Percentiles rank a stretch among this genome's conserved stretches.
These are phyloP conservation scores for Cryptoprocta ferox DNA, from an alignment of 2,797 vertebrate species.

Conservation along the genomic window DNA sequence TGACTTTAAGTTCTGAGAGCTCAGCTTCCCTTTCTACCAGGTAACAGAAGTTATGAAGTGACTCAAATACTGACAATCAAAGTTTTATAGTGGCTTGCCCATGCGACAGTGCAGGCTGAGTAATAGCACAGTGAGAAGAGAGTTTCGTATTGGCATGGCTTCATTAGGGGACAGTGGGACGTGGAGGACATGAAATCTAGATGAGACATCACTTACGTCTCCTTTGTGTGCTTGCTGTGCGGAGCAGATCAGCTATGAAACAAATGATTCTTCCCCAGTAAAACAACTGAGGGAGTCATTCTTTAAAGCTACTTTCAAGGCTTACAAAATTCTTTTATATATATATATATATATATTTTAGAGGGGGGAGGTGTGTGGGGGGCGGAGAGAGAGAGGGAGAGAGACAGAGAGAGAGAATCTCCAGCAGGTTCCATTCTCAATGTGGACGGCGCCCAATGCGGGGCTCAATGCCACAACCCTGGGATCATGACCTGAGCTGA, in stretches of 20 bases:
- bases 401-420: no score
- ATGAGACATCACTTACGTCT: neutral
- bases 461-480: no score
- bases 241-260: neutral
- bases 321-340: neutral
- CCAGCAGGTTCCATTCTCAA: no score
- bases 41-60: neutral
- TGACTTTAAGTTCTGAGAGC: neutral
- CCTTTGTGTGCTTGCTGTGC: neutral
- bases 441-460: no score
- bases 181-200: neutral
- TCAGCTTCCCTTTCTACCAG: neutral
- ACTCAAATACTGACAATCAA: neutral
- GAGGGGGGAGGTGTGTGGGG: no score
- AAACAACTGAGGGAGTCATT: neutral
- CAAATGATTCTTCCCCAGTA: neutral
- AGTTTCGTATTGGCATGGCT: neutral
- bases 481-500: no score
- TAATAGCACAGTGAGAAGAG: rapidly evolving
- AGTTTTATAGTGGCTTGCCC: neutral
- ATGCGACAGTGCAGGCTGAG: rapidly evolving
- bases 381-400: no score
- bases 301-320: neutral
- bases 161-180: neutral
- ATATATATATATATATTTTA: no score